phyloP scores from a whole-genome alignment of 2,888 invertebrate genomes.

The Syrista parreyssii region DNA sequence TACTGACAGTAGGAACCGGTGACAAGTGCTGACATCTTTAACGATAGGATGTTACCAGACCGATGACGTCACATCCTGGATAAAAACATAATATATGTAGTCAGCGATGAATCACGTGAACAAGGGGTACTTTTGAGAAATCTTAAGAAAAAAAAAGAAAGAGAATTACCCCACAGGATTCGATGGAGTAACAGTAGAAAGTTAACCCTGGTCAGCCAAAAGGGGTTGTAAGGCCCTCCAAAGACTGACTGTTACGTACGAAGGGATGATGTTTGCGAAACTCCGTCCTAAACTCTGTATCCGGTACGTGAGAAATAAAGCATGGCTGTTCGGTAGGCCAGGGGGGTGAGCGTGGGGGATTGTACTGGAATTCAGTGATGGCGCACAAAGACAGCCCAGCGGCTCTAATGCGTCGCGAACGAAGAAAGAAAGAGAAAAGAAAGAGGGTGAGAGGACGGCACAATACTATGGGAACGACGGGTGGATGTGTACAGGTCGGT shows the following conservation, averaged over 20 bases:
- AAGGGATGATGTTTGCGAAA: not conserved
- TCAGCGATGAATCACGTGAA: too few relatives aligned
- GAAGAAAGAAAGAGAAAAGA: conserved; percentile 12
- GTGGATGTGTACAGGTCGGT: not conserved
- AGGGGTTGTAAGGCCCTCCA: not conserved
- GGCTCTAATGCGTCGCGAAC: conserved; percentile 17
- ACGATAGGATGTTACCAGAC: not conserved
- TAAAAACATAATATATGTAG: too few relatives aligned
- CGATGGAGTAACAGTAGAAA: not conserved
- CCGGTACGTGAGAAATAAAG: not conserved
- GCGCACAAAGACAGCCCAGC: conserved; percentile 15
- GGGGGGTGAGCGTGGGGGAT: conserved; percentile 13
- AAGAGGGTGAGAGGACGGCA: not conserved
- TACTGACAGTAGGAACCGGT: not conserved
- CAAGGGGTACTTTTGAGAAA: not conserved
- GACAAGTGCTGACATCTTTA: not conserved
- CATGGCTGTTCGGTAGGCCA: not conserved
- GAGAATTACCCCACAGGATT: not conserved
- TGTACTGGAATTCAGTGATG: conserved; percentile 28
- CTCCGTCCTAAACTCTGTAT: not conserved
- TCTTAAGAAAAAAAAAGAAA: not conserved
- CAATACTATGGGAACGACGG: not conserved
- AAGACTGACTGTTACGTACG: not conserved
- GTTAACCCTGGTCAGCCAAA: not conserved
- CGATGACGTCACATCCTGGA: not conserved